Conservation (phyloP, 2,888 invertebrate genomes). For the Tinea pellionella region DNA sequence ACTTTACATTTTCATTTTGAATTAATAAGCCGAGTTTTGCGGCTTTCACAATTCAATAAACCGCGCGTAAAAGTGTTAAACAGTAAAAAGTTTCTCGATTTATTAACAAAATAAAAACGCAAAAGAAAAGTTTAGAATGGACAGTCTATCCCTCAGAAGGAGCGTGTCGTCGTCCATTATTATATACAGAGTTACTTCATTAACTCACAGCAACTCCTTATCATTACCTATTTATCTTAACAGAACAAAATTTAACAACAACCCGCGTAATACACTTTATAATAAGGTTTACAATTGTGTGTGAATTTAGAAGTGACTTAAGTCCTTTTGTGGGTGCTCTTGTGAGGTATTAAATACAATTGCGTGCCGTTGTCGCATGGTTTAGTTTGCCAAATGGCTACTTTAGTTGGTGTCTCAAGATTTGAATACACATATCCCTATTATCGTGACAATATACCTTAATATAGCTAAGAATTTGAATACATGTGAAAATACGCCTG, state of each 20-base stretch:
- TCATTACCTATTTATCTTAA: slow-evolving; percentile 20
- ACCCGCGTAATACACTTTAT: not conserved
- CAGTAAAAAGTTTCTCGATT: no score
- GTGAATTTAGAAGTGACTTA: slow-evolving; percentile 13
- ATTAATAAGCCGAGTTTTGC: no score
- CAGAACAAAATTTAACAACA: not conserved
- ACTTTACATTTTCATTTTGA: not conserved
- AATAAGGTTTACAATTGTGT: not conserved
- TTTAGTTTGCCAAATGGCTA: slow-evolving; percentile 16
- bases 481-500: no score
- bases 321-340: not conserved
- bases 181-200: slow-evolving; percentile 21
- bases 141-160: not conserved
- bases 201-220: slow-evolving; percentile 22
- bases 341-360: slow-evolving; percentile 15
- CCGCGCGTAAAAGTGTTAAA: no score
- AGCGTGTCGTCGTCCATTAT: slow-evolving; percentile 17
- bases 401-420: slow-evolving; percentile 8
- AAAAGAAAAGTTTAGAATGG: slow-evolving; percentile 20
- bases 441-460: not conserved
- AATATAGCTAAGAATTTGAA: no score
- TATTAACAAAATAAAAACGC: not conserved
- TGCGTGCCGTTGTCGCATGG: slow-evolving; percentile 17
- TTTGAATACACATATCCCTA: slow-evolving; percentile 1
- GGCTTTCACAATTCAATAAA: no score